These are phyloP conservation scores for Olivierus martensii DNA, from an alignment of 1,140 invertebrate species.

Conservation along the genomic window DNA sequence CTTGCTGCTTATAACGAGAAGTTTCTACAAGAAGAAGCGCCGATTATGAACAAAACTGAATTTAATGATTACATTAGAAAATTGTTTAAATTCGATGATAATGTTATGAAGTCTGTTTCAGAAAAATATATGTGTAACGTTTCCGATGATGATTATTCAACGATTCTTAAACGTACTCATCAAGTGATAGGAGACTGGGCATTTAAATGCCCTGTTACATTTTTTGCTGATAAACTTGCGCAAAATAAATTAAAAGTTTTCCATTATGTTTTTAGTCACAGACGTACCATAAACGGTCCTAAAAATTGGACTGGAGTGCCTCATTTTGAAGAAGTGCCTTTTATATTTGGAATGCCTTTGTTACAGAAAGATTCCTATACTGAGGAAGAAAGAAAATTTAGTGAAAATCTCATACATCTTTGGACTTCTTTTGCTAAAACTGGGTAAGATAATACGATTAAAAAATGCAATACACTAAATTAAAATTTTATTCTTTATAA, in stretches of 20 bases:
- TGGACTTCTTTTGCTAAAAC: conserved; percentile 17
- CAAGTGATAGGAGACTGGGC: conserved; percentile 6
- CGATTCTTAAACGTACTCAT: too few relatives aligned
- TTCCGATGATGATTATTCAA: too few relatives aligned
- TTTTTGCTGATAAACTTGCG: conserved; percentile 11
- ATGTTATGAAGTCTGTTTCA: too few relatives aligned
- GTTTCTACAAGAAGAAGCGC: too few relatives aligned
- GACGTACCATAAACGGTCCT: background rate
- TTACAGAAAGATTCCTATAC: conserved; percentile 1
- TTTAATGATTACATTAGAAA: too few relatives aligned
- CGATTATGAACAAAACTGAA: too few relatives aligned
- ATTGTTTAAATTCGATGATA: too few relatives aligned
- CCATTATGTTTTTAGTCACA: conserved; percentile 15
- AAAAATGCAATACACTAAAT: too few relatives aligned
- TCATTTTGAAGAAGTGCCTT: conserved; percentile 17
- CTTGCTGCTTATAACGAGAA: too few relatives aligned
- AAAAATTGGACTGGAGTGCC: conserved; percentile 12
- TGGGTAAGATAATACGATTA: too few relatives aligned
- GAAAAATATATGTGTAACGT: too few relatives aligned
- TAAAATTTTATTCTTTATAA: too few relatives aligned
- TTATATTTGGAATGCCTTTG: conserved; percentile 16
- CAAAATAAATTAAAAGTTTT: conserved; percentile 1
- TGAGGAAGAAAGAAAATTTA: conserved; percentile 10
- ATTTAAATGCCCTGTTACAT: conserved; percentile 8
- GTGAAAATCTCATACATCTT: conserved; percentile 15